A percentile compares a stretch with the other conserved stretches of the same genome.
Evolutionary conservation across 2,888 invertebrate species (phyloP).

Genomic region (Mallateleia sp.): DNA sequence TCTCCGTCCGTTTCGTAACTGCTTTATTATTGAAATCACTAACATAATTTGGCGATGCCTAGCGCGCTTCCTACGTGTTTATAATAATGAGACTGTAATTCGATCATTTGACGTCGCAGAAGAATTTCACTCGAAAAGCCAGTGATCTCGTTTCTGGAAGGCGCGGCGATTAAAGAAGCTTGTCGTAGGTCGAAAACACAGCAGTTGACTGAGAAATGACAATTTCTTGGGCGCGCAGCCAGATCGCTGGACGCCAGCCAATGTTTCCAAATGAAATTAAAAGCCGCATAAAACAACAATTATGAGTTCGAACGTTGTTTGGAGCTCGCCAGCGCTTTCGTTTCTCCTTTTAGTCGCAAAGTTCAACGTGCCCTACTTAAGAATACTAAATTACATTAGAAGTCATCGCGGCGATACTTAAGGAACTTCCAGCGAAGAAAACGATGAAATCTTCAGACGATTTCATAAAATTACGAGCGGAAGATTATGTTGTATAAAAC

Average conservation of each 20-base stretch:
- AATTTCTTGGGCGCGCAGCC: constrained; percentile 72
- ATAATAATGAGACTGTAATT: constrained; percentile 59
- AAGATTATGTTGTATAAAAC: too few relatives aligned
- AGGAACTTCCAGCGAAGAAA: background rate
- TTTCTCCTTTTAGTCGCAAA: constrained; percentile 6
- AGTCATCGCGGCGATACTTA: background rate
- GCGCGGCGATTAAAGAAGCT: constrained; percentile 70
- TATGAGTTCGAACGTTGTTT: constrained; percentile 34
- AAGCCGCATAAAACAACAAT: constrained; percentile 67
- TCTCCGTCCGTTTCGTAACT: background rate
- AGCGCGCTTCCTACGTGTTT: constrained; percentile 41
- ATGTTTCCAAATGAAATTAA: constrained; percentile 73
- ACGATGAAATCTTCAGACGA: background rate
- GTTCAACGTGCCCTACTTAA: constrained; percentile 56
- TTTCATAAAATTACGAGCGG: too few relatives aligned
- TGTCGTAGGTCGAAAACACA: constrained; percentile 76
- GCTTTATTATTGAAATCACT: constrained; percentile 28
- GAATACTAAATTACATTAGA: constrained; percentile 5
- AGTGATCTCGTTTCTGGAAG: constrained; percentile 60
- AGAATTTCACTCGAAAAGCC: constrained; percentile 44
- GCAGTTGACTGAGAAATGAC: constrained; percentile 74
- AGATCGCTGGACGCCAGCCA: constrained; percentile 72
- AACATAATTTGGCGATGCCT: constrained; percentile 37
- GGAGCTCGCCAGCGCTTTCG: background rate
- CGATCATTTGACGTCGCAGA: constrained; percentile 41